A percentile compares a stretch with the other conserved stretches of the same genome.
Evolutionary conservation across 1,140 invertebrate genomes (phyloP).

Genomic region (Pinna nobilis): DNA sequence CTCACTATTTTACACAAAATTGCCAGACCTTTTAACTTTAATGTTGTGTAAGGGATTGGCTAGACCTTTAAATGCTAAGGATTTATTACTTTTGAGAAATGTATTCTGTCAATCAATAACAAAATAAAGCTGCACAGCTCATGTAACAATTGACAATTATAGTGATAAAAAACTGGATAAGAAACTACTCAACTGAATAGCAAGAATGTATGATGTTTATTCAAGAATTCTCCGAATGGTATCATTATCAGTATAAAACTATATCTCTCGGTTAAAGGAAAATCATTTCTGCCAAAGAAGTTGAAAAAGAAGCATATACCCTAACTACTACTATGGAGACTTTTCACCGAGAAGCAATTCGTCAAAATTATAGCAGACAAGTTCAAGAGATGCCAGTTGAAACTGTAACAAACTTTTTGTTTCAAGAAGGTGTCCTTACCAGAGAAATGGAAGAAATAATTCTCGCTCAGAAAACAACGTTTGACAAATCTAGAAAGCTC

Average conservation of each 20-base stretch:
- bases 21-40: no score
- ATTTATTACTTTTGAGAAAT: no score
- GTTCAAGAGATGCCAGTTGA: background rate
- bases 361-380: background rate
- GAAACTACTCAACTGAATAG: background rate
- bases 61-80: no score
- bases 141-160: no score
- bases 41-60: no score
- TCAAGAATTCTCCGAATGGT: background rate
- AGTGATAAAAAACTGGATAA: no score
- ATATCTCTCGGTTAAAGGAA: background rate
- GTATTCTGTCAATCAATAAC: no score
- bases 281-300: background rate
- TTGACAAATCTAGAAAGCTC: background rate
- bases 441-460: background rate
- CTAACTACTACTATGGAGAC: no score
- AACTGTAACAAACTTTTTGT: background rate
- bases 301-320: background rate
- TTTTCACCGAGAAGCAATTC: background rate
- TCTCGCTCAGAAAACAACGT: background rate
- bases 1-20: no score
- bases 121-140: no score
- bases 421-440: background rate
- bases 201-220: background rate
- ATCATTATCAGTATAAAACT: background rate